Evolutionary conservation across 2,113 vertebrate species (phyloP).

Genomic region (Holacanthus passer): DNA sequence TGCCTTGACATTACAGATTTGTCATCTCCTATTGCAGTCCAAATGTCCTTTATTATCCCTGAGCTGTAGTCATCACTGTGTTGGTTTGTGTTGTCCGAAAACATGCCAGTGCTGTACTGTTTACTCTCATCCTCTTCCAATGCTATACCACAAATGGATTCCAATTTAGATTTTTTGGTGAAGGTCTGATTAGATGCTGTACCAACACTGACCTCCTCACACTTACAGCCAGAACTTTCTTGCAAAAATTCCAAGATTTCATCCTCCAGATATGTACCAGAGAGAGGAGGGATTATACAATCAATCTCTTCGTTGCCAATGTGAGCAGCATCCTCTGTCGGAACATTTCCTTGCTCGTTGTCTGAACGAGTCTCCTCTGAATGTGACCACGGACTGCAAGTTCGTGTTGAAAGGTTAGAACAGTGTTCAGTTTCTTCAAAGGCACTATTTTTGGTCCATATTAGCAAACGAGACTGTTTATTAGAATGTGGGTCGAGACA

Average conservation of each 20-base stretch:
- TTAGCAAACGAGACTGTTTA: conserved; percentile 99
- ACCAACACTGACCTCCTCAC: conserved; percentile 86
- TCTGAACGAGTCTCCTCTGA: conserved; percentile 99
- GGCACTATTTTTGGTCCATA: conserved; percentile 99
- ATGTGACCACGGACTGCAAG: conserved; percentile 99
- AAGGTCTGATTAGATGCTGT: conserved; percentile 89
- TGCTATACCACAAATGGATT: conserved; percentile 98
- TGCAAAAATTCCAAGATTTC: conserved; percentile 96
- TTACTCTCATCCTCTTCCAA: conserved; percentile 92
- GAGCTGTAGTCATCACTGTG: conserved; percentile 93
- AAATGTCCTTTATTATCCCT: conserved; percentile 98
- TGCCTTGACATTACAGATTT: conserved; percentile 80
- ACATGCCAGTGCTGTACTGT: conserved; percentile 87
- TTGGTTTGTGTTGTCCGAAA: conserved; percentile 88
- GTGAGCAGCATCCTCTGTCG: conserved; percentile 90
- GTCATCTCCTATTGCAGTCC: conserved; percentile 91
- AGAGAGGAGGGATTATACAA: conserved; percentile 92
- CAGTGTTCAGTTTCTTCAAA: conserved; percentile 99
- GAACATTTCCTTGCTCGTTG: conserved; percentile 91
- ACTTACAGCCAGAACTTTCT: conserved; percentile 86
- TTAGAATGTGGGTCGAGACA: conserved; percentile 93
- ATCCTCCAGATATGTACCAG: conserved; percentile 92
- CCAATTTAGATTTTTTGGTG: conserved; percentile 96
- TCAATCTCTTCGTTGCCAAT: conserved; percentile 91
- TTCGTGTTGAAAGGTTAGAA: conserved; percentile 99